Conservation (phyloP, 1,140 invertebrate genomes). For the Psilanteris sp. region DNA sequence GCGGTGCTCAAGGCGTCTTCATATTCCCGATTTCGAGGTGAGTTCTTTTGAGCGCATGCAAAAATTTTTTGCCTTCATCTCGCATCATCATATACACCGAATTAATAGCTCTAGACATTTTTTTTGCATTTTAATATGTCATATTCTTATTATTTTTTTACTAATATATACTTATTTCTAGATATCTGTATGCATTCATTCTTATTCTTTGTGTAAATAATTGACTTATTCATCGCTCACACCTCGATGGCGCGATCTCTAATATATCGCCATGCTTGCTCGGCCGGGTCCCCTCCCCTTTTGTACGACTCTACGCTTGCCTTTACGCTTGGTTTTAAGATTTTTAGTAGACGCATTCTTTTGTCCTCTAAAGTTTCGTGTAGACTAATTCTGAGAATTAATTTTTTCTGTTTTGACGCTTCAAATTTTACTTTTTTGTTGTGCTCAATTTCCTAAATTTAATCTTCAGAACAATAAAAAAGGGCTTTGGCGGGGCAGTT, state of each 20-base stretch:
- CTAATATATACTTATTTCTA: no score
- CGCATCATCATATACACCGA: background rate
- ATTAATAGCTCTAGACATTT: background rate
- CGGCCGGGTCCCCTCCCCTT: slow-evolving; percentile 61
- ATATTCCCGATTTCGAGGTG: slow-evolving; percentile 10
- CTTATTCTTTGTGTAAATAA: background rate
- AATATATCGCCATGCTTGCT: slow-evolving; percentile 74
- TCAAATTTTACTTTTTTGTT: no score
- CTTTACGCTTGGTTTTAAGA: slow-evolving; percentile 16
- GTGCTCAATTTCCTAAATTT: no score
- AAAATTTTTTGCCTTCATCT: background rate
- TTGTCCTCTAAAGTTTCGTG: slow-evolving; percentile 10
- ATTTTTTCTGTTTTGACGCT: no score
- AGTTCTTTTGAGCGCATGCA: background rate
- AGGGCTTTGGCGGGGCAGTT: background rate
- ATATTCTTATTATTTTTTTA: no score
- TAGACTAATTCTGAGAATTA: no score
- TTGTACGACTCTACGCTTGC: slow-evolving; percentile 4
- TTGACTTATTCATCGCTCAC: no score
- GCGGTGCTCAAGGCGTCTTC: no score
- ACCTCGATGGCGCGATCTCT: slow-evolving; percentile 27
- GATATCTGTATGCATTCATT: no score
- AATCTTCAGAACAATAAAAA: background rate
- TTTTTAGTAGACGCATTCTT: slow-evolving; percentile 26
- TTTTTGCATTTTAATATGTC: no score